Conservation (phyloP, 2,888 invertebrate species). For the Troides oblongomaculatus region DNA sequence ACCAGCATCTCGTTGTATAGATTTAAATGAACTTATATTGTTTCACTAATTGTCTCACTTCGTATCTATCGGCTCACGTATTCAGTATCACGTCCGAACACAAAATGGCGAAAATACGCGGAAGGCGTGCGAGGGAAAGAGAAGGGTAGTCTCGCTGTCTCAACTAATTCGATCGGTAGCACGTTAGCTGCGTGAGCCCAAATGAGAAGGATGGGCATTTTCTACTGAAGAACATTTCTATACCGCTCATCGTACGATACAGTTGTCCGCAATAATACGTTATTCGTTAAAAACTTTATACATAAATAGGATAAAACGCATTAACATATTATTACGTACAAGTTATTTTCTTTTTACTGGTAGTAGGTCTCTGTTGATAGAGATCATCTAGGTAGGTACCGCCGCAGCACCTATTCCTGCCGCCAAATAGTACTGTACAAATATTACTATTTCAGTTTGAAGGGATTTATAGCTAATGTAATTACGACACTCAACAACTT, state of each 20-base stretch:
- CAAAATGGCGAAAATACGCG: conserved; percentile 18
- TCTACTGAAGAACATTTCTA: not conserved
- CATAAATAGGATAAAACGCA: not conserved
- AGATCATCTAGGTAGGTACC: too few species aligned
- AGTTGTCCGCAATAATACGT: not conserved
- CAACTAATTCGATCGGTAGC: not conserved
- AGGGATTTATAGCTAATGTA: too few species aligned
- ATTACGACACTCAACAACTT: too few species aligned
- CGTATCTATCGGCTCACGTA: conserved; percentile 14
- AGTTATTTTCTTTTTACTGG: too few species aligned
- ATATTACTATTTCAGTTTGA: too few species aligned
- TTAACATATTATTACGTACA: too few species aligned
- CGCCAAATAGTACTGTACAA: too few species aligned
- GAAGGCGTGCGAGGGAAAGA: conserved; percentile 15
- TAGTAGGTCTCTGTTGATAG: too few species aligned
- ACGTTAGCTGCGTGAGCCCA: not conserved
- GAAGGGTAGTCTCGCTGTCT: conserved; percentile 3
- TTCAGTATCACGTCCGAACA: conserved; percentile 9
- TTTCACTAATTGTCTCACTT: not conserved
- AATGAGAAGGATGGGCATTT: not conserved
- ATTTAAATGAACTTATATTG: conserved; percentile 1
- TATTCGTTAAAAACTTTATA: not conserved
- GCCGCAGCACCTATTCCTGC: too few species aligned
- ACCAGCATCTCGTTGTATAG: not conserved
- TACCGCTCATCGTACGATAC: not conserved